Evolutionary conservation across 2,797 vertebrate genomes (phyloP), one percentile per base, ranked within the genome.

Genomic region (Eulemur albifrons): DNA sequence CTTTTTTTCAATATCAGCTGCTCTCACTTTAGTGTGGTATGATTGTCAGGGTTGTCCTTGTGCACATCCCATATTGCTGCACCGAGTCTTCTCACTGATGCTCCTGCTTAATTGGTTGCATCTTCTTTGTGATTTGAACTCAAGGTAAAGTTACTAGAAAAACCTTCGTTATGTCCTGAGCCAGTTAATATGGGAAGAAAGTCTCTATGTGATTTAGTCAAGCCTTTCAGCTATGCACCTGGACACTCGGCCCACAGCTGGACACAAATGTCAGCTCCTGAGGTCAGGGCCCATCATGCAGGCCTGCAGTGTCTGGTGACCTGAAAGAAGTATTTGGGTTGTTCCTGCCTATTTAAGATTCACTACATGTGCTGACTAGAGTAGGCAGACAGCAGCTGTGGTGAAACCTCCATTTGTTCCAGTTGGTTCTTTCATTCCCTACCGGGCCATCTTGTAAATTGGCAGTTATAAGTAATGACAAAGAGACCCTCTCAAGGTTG

Each of bases 391-490:
- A 63, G 92, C 73, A 96, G 70, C 94, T 93, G 88, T 84, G 96
- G 70, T 83, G 77, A 95, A 97, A 95, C 88, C 88, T 97, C 96
- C 92, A 84, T 96, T 98, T 96, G 97, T 96, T 97, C 76, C 94
- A 97, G 75, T 88, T 83, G 79, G 95, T 80, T 93, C 91, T 90
- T 82, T 48, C 73, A 80, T 96, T 93, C 92, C 88, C 2, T 90
- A 48, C 94, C 43, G 90, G 92, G 90, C 93, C 85, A 94, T 97
- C 97, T 97, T 97, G n/a, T 93, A 95, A 98, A 95, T 88, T 91
- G 90, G 69, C 80, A 95, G 92, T 98, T 97, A 87, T 96, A 97
- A 95, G 81, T 97, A 79, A 92, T 97, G 97, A 98, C 97, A 98
- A 97, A 97, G 93, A 88, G 91, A 67, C 80, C 87, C 45, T 97